Base-by-base conservation (phyloP, 2,888 invertebrate species). In the Brenthis ino region DNA sequence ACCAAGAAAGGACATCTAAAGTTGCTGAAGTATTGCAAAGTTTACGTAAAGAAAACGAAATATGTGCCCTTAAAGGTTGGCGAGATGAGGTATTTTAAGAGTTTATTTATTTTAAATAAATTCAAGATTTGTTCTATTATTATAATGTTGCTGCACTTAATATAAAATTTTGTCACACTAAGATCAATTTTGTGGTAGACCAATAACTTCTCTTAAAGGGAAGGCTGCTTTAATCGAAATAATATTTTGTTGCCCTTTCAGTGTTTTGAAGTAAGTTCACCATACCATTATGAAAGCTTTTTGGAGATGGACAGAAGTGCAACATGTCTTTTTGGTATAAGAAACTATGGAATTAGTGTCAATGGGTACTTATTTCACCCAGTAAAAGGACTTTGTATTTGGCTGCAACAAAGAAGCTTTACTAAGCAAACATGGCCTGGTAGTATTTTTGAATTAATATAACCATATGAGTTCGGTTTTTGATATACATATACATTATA, bases 371-470 rank as follows among this genome's bases (percentile, higher is more conserved):
- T 98, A 64, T 95, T 95, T 82, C 96, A 98, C 88, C 97, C 97
- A 50, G 95, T 95, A 64, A 96, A 96, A 86, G 97, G 98, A 6
- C 90, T 98, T 57, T 97, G 97, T 88, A 95, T 98, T 82, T 99
- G 99, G 99, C 93, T 99, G 79, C 98, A 98, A 85, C 96, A 97
- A 83, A 94, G 99, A 79, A 97, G 98, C 75, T 94, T 96, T 72
- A 97, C 96, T 64, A 99, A 99, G 92, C 97, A 97, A 88, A 98
- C 98, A 54, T 99, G 98, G 97, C 98, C 99, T 71, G 97, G 97
- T 92, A 83, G 24, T 13, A 20, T 63, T 53, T 54, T 51, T 51
- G n/a, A n/a, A 16, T n/a, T 1, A 14, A 51, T 51, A 13, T 51
- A 51, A 51, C 5, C 14, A 51, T 1, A 51, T 5, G 0, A 51